These are phyloP conservation scores for Parambassis ranga DNA, from an alignment of 2,797 vertebrate genomes.

Conservation along the genomic window DNA sequence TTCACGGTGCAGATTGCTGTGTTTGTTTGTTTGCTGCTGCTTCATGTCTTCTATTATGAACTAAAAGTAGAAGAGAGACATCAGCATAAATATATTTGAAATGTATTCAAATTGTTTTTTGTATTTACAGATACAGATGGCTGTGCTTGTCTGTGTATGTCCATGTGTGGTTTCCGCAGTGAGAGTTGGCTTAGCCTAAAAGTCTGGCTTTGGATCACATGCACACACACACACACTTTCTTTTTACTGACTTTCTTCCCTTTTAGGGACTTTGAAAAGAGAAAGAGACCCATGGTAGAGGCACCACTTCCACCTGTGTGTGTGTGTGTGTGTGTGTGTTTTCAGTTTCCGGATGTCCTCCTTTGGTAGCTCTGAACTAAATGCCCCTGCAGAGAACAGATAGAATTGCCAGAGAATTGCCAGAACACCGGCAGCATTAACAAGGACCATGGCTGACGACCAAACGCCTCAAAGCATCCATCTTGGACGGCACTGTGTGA, in stretches of 20 bases:
- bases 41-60: constrained; percentile 99
- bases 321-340: constrained; percentile 28
- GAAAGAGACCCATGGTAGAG: constrained; percentile 31
- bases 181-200: constrained; percentile 47
- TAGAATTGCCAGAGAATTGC: constrained; percentile 25
- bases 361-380: constrained; percentile 38
- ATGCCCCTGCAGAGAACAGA: constrained; percentile 31
- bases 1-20: constrained; percentile 94
- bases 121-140: not conserved
- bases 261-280: constrained; percentile 71
- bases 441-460: constrained; percentile 23
- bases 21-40: constrained; percentile 93
- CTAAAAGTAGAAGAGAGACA: constrained; percentile 62
- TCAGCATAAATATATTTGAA: not conserved
- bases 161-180: constrained; percentile 39
- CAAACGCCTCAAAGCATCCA: constrained; percentile 32
- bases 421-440: constrained; percentile 26
- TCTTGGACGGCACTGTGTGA: constrained; percentile 3
- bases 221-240: constrained; percentile 14
- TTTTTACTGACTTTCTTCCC: constrained; percentile 60
- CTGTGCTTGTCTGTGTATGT: constrained; percentile 24
- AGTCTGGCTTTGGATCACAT: constrained; percentile 43
- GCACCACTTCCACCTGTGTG: constrained; percentile 55
- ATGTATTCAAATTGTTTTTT: too few species aligned
- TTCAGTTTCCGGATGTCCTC: constrained; percentile 35